phyloP scores from a whole-genome alignment of 2,113 vertebrate species.

The Phaethornis superciliosus region DNA sequence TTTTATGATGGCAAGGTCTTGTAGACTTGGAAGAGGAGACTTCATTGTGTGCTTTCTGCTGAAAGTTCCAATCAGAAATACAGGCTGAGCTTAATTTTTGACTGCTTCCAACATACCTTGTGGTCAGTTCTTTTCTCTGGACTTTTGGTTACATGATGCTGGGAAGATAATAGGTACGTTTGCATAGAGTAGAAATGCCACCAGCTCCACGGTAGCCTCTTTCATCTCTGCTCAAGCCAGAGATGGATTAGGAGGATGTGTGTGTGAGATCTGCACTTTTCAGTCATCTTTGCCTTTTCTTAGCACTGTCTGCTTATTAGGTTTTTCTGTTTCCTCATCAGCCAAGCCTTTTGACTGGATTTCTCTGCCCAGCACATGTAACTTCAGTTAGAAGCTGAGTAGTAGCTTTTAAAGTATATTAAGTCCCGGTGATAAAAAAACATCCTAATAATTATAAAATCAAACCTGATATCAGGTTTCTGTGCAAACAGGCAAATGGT shows the following conservation, averaged over 20 bases:
- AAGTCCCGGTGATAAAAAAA: neutral
- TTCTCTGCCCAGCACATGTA: neutral
- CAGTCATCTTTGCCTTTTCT: neutral
- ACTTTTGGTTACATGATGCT: neutral
- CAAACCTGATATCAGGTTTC: neutral
- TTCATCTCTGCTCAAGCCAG: neutral
- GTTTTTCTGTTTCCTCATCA: neutral
- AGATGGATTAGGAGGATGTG: neutral
- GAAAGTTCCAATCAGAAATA: neutral
- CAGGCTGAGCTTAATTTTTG: neutral
- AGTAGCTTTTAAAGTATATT: neutral
- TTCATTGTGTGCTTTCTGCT: neutral
- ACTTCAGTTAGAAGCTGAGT: neutral
- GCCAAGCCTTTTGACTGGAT: neutral
- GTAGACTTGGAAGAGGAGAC: neutral
- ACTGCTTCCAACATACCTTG: neutral
- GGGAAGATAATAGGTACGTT: neutral
- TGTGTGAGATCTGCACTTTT: fast-evolving
- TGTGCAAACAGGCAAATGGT: fast-evolving
- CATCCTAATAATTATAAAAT: neutral
- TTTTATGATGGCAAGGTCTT: neutral
- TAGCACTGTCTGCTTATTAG: fast-evolving
- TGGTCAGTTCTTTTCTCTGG: neutral
- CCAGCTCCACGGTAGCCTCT: neutral
- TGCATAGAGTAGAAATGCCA: neutral